Evolutionary conservation across 2,888 invertebrate species (phyloP).

Genomic region (Incurvaria masculella): DNA sequence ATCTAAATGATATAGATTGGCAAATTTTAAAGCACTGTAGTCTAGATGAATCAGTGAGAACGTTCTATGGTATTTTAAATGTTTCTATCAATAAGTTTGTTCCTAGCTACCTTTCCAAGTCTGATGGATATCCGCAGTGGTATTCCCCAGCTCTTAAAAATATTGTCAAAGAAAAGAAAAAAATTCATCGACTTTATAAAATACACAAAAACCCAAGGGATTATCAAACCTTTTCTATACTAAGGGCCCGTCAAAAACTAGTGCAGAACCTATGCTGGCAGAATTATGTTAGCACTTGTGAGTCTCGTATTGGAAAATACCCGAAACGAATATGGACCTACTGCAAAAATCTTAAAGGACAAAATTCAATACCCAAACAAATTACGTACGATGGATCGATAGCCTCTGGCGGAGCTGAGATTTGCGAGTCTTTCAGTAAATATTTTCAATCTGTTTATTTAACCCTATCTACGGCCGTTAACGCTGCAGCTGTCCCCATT

Average conservation of each 20-base stretch:
- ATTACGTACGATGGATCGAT: neutral
- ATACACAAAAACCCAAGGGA: neutral
- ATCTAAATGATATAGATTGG: neutral
- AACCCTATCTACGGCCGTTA: neutral
- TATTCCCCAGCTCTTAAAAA: slow-evolving; percentile 2
- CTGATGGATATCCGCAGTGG: slow-evolving; percentile 1
- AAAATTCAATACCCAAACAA: neutral
- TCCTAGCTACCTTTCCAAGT: neutral
- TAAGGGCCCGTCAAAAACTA: neutral
- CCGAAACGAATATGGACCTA: neutral
- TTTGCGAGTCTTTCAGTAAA: neutral
- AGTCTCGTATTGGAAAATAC: neutral
- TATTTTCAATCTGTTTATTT: neutral
- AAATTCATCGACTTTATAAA: slow-evolving; percentile 2
- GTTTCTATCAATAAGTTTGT: neutral
- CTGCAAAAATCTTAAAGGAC: neutral
- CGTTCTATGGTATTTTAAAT: neutral
- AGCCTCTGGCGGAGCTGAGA: neutral
- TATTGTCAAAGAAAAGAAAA: slow-evolving; percentile 2
- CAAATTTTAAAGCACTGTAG: neutral
- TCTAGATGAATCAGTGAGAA: neutral
- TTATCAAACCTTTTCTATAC: neutral
- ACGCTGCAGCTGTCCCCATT: neutral
- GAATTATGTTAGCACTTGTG: neutral
- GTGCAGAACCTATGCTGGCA: neutral